Evolutionary conservation across 2,113 vertebrate genomes (phyloP), one percentile per base, ranked within the genome.

Genomic region (Embiotoca jacksoni): DNA sequence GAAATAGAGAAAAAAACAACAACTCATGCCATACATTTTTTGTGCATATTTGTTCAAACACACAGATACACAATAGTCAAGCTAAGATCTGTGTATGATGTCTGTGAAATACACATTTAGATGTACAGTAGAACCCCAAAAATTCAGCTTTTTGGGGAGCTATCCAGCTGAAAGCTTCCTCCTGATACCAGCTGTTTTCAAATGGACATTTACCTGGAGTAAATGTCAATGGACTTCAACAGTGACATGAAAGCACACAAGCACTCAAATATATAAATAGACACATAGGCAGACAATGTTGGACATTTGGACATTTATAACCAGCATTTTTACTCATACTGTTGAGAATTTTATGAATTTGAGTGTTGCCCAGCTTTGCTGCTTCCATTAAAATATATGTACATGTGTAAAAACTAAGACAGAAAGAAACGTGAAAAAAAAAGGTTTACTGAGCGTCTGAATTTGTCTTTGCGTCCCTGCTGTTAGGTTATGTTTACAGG

Each of bases 401-500:
- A 13, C 3, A 11, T 44, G 41, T 11, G 10, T 3, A 4, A 44
- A 44, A 44, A 2, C 41, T 11, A 11, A 44, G 39, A 9, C 39
- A 9, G 7, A 9, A 41, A 41, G 8, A 41, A 7, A 41, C 2
- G 10, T 41, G 39, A 37, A 4, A 37, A 7, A 52, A 9, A 36
- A 15, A 59, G 55, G 7, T 60, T 15, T 58, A 52, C 37, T 14
- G 11, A 47, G 36, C 35, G n/a, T 7, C 30, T 30, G 15, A 64
- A 1, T 10, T 3, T 35, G 4, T 39, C 10, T 4, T 37, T 46
- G 23, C 23, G 23, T 23, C 23, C 23, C 9, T 47, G 49, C 7
- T 44, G 33, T 54, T 6, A 95, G 94, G 93, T 2, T 92, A 75
- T 65, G 90, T 95, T 54, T 94, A 89, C 85, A 94, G 94, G 79